Conservation (phyloP, 1,140 invertebrate species). For the Bombus sibiricus region DNA sequence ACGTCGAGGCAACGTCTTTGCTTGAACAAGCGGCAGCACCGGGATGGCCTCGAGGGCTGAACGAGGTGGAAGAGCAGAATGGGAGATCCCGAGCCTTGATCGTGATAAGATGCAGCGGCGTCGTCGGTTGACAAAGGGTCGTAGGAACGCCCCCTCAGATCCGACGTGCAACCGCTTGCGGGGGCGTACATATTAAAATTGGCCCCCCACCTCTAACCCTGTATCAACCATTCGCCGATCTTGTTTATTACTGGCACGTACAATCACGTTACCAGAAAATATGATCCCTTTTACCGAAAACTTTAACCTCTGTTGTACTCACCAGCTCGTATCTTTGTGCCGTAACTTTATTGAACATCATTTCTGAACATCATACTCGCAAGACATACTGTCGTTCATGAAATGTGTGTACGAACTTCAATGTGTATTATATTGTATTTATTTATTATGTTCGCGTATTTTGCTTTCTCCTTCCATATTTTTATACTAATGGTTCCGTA, state of each 20-base stretch:
- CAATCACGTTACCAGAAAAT: conserved; percentile 62
- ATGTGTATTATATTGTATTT: not conserved
- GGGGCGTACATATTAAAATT: conserved; percentile 79
- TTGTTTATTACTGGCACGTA: conserved; percentile 69
- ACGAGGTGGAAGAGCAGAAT: conserved; percentile 62
- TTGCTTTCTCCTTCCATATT: not conserved
- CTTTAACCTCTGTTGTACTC: conserved; percentile 8
- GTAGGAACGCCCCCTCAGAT: conserved; percentile 75
- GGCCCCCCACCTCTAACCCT: conserved; percentile 54
- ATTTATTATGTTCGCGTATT: not conserved
- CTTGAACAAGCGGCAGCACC: conserved; percentile 68
- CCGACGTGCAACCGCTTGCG: conserved; percentile 75
- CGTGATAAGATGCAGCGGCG: conserved; percentile 78
- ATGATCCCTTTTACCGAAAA: conserved; percentile 37
- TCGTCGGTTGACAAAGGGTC: conserved; percentile 79
- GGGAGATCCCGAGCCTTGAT: conserved; percentile 69
- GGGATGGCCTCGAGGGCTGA: conserved; percentile 65
- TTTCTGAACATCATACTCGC: not conserved
- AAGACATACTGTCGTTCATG: not conserved
- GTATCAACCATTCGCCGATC: conserved; percentile 58
- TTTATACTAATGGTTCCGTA: not conserved
- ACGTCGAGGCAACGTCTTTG: conserved; percentile 60
- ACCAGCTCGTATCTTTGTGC: not conserved
- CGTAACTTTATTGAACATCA: not conserved
- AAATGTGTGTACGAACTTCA: too few species aligned